phyloP scores from a whole-genome alignment of 2,888 invertebrate genomes.

The Lagria hirta region DNA sequence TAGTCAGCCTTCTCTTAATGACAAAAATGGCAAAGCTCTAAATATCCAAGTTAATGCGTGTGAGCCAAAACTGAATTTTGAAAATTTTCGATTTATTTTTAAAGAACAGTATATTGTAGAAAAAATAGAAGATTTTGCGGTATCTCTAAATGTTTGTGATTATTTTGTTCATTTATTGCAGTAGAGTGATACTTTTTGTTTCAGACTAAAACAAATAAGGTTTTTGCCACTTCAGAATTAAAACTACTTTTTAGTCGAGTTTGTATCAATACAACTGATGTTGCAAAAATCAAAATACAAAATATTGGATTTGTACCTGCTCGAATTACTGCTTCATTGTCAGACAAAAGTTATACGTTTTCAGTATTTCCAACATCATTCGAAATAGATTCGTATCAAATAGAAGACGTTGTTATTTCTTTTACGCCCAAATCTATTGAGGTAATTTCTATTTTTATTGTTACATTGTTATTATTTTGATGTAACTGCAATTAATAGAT shows the following conservation, averaged over 20 bases:
- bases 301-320: constrained; percentile 52
- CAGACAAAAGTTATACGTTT: constrained; percentile 42
- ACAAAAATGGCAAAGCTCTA: constrained; percentile 56
- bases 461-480: too few species aligned
- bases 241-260: constrained; percentile 51
- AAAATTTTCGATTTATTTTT: constrained; percentile 61
- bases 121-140: constrained; percentile 54
- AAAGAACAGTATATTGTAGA: constrained; percentile 62
- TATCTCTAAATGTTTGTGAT: constrained; percentile 7
- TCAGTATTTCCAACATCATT: constrained; percentile 42
- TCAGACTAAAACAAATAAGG: constrained; percentile 46
- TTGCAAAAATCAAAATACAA: constrained; percentile 47
- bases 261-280: constrained; percentile 45
- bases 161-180: not conserved
- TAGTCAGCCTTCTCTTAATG: constrained; percentile 53
- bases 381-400: constrained; percentile 48
- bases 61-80: constrained; percentile 61
- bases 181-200: constrained; percentile 21
- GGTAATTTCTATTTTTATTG: too few species aligned
- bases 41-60: constrained; percentile 58
- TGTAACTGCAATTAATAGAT: too few species aligned
- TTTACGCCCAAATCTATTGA: constrained; percentile 53
- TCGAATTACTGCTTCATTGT: constrained; percentile 34
- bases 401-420: constrained; percentile 44
- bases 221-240: constrained; percentile 48